Base-by-base conservation (phyloP, 2,797 vertebrate genomes). In the Basileuterus tristriatus region DNA sequence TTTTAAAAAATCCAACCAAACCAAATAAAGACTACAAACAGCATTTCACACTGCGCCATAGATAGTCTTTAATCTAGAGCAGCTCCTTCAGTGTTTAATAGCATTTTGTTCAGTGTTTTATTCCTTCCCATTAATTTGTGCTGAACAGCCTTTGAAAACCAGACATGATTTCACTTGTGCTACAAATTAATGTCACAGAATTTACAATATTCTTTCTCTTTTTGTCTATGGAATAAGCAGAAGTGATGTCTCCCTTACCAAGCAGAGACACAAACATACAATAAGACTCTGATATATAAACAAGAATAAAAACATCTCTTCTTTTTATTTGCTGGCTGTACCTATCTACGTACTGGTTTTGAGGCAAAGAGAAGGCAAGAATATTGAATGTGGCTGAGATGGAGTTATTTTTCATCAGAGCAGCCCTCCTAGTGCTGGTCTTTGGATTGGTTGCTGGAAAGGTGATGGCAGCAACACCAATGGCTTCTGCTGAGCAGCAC, bases 291-390 rank as follows among this genome's bases (percentile, higher is more conserved):
- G 24, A 36, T 75, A 63, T 27, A 75, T 56, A 26, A 75, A 76
- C 21, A 74, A 70, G 47, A 74, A 53, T 59, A 84, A 70, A 52
- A 62, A 12, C 11, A 19, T 17, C 1, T 58, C 12, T 58, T 56
- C 15, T 37, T 69, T 72, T 62, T 47, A 30, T 91, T 76, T 91
- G 37, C 37, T 87, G 43, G 1, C 20, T 81, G 20, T 30, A 62
- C 0, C 0, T 22, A 64, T 68, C 12, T 4, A 64, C 52, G 6
- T 7, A 41, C 29, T 34, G 8, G 2, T 1, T 80, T 83, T 76
- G 44, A 72, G 30, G 11, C 20, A 56, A 69, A 72, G 32, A 47
- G 6, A 46, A 81, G 15, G 6, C 16, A 63, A 44, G 5, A 22
- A 30, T n/a, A 63, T 37, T 37, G 14, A 10, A 49, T 44, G 24